These are phyloP conservation scores for Hirudo medicinalis DNA, from an alignment of 1,140 invertebrate species.

Conservation along the genomic window DNA sequence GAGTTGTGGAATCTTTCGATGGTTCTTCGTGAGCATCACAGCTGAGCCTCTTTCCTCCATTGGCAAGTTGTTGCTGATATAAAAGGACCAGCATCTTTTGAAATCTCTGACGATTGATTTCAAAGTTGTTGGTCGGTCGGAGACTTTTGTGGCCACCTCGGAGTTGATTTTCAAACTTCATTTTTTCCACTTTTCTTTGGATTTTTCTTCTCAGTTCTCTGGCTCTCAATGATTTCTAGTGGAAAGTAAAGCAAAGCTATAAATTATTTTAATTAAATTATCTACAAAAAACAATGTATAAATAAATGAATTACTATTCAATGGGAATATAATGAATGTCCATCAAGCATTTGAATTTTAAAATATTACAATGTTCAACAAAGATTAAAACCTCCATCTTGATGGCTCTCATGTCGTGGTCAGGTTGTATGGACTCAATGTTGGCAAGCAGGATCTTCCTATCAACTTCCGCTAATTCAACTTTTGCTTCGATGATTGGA, in stretches of 20 bases:
- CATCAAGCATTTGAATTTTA: no score
- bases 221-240: conserved; percentile 3
- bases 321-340: no score
- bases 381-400: neutral
- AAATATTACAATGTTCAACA: neutral
- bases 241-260: no score
- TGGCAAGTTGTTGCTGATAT: conserved; percentile 2
- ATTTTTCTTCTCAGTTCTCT: conserved; percentile 5
- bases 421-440: neutral
- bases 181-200: neutral
- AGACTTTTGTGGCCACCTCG: neutral
- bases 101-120: neutral
- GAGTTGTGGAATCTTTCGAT: no score
- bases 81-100: conserved; percentile 6
- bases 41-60: no score
- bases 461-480: neutral
- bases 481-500: neutral
- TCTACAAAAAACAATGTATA: no score
- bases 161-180: neutral
- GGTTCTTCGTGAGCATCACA: no score
- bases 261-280: no score
- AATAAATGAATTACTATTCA: no score
- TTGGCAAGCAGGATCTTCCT: neutral
- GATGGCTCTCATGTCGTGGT: neutral
- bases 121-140: neutral